Evolutionary conservation across 2,888 invertebrate genomes (phyloP).

Genomic region (Alsophila aescularia): DNA sequence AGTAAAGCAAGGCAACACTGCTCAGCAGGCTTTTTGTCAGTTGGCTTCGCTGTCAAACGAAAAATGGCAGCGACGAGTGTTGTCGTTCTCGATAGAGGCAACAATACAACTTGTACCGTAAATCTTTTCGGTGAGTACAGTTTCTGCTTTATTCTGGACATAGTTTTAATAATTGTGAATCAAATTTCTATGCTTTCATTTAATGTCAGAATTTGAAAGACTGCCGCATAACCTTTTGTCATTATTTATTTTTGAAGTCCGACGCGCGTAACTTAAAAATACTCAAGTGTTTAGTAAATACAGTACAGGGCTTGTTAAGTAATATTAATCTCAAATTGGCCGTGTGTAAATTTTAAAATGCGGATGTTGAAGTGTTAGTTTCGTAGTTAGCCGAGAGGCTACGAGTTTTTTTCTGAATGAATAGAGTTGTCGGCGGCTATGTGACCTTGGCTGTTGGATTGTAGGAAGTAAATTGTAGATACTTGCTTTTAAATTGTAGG

Average conservation of each 20-base stretch:
- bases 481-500: constrained; percentile 83
- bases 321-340: constrained; percentile 15
- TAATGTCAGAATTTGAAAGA: constrained; percentile 19
- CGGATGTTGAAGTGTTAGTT: constrained; percentile 36
- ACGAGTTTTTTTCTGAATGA: constrained; percentile 75
- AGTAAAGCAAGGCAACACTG: constrained; percentile 5
- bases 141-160: constrained; percentile 11
- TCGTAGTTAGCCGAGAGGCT: constrained; percentile 59
- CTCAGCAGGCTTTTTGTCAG: constrained; percentile 60
- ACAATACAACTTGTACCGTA: constrained; percentile 98
- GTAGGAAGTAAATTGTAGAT: constrained; percentile 83
- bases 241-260: constrained; percentile 65
- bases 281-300: constrained; percentile 35
- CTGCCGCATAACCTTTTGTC: constrained; percentile 65
- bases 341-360: constrained; percentile 22
- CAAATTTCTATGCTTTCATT: constrained; percentile 1
- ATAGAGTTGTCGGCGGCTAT: constrained; percentile 77
- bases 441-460: constrained; percentile 82
- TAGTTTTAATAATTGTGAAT: not conserved
- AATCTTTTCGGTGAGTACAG: constrained; percentile 95
- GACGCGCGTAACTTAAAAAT: constrained; percentile 77
- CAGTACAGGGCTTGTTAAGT: constrained; percentile 8
- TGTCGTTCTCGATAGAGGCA: constrained; percentile 97
- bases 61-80: constrained; percentile 95
- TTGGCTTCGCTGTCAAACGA: constrained; percentile 81